These are phyloP conservation scores for Hoplostethus atlanticus DNA, from an alignment of 2,797 vertebrate species.

Conservation along the genomic window DNA sequence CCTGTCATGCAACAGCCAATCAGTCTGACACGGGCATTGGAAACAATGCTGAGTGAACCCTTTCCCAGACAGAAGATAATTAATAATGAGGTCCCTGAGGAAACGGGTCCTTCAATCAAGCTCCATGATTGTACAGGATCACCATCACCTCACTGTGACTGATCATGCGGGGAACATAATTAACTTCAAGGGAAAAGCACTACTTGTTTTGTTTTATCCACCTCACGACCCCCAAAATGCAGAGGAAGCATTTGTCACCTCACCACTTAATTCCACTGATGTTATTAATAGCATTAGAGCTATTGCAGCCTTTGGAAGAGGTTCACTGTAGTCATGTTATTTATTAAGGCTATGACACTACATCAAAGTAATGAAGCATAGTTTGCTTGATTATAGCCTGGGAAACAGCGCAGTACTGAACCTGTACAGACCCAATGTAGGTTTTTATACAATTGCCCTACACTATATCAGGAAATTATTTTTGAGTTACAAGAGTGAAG, in stretches of 20 bases:
- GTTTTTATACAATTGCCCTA: no score
- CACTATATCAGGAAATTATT: no score
- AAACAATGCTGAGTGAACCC: constrained; percentile 55
- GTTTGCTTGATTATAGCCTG: background rate
- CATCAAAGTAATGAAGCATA: background rate
- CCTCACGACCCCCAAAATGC: constrained; percentile 17
- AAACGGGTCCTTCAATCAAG: constrained; percentile 70
- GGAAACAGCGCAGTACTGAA: background rate
- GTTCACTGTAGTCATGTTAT: background rate
- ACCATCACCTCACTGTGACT: constrained; percentile 41
- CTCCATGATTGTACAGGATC: constrained; percentile 33
- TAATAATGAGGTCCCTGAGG: constrained; percentile 71
- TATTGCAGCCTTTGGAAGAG: background rate
- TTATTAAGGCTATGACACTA: background rate
- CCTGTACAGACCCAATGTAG: no score
- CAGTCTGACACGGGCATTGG: constrained; percentile 55
- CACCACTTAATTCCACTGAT: background rate
- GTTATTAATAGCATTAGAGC: background rate
- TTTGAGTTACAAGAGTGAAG: no score
- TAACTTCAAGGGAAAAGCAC: constrained; percentile 58
- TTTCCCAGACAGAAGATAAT: constrained; percentile 56
- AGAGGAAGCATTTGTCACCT: constrained; percentile 34
- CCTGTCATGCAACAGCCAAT: constrained; percentile 49
- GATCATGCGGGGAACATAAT: constrained; percentile 61
- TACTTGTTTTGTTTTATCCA: constrained; percentile 44